Conservation (phyloP, 2,888 invertebrate genomes). For the Dendrolimus pini region DNA sequence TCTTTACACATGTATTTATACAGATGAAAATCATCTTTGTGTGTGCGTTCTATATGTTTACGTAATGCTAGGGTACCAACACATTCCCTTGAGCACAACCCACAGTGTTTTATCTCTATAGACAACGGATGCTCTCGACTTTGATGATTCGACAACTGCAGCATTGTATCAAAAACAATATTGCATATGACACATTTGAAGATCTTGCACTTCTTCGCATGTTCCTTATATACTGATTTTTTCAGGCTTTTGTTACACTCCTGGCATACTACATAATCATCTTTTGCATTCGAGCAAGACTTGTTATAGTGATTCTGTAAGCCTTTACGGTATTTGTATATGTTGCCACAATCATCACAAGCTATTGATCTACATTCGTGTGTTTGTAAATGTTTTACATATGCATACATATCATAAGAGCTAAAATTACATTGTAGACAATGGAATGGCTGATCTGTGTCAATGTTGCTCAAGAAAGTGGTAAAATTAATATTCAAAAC, state of each 20-base stretch:
- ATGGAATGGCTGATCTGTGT: conserved; percentile 13
- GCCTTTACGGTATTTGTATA: conserved; percentile 21
- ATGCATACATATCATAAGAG: conserved; percentile 16
- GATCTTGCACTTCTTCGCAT: conserved; percentile 29
- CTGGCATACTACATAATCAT: conserved; percentile 16
- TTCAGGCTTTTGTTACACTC: conserved; percentile 29
- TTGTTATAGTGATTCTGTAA: conserved; percentile 22
- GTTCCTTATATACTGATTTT: conserved; percentile 11
- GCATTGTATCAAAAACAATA: conserved; percentile 26
- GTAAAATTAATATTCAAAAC: conserved; percentile 36
- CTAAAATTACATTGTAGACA: conserved; percentile 32
- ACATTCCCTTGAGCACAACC: conserved; percentile 43
- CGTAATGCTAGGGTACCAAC: conserved; percentile 33
- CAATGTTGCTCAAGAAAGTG: conserved; percentile 23
- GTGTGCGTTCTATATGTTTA: conserved; percentile 43
- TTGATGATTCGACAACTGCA: conserved; percentile 38
- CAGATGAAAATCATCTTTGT: conserved; percentile 31
- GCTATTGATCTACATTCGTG: conserved; percentile 23
- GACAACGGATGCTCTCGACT: conserved; percentile 29
- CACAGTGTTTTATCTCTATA: conserved; percentile 33
- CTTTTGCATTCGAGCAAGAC: conserved; percentile 12
- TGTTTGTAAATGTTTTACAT: conserved; percentile 33
- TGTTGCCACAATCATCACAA: conserved; percentile 37
- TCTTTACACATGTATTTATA: conserved; percentile 54
- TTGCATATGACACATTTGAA: conserved; percentile 42